Conservation (phyloP, 2,888 invertebrate genomes). For the Camptogramma bilineatum region DNA sequence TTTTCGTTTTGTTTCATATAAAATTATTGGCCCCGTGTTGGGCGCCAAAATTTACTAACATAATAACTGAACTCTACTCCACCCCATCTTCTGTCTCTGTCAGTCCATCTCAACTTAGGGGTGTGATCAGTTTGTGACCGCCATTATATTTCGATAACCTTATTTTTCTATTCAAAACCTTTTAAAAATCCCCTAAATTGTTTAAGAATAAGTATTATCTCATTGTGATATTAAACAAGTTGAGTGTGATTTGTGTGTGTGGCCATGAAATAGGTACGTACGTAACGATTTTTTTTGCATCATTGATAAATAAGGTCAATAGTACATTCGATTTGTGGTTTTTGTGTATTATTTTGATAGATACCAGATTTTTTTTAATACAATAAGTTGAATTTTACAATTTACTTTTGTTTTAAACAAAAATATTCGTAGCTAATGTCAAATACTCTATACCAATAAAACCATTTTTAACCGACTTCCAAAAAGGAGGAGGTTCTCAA, state of each 20-base stretch:
- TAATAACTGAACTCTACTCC: constrained; percentile 51
- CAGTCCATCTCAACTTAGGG: constrained; percentile 75
- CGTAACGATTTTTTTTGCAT: constrained; percentile 69
- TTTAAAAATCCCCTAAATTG: constrained; percentile 35
- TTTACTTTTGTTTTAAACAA: too few species aligned
- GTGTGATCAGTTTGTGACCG: constrained; percentile 72
- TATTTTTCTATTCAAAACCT: constrained; percentile 61
- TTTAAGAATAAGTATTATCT: constrained; percentile 4
- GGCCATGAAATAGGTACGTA: constrained; percentile 50
- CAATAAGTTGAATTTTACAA: too few species aligned
- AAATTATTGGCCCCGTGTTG: neutral
- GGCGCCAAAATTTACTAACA: neutral
- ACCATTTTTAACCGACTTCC: too few species aligned
- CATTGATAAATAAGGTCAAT: constrained; percentile 40
- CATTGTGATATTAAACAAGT: constrained; percentile 24
- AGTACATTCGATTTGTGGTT: neutral
- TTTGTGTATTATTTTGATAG: neutral
- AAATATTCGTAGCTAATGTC: too few species aligned
- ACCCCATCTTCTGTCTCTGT: constrained; percentile 54
- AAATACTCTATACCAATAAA: too few species aligned
- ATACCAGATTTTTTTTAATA: too few species aligned
- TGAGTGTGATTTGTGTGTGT: neutral
- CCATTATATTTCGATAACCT: constrained; percentile 69
- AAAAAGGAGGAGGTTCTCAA: too few species aligned
- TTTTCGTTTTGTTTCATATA: too few species aligned